Evolutionary conservation across 2,888 invertebrate species (phyloP).

Genomic region (Brenthis hecate): DNA sequence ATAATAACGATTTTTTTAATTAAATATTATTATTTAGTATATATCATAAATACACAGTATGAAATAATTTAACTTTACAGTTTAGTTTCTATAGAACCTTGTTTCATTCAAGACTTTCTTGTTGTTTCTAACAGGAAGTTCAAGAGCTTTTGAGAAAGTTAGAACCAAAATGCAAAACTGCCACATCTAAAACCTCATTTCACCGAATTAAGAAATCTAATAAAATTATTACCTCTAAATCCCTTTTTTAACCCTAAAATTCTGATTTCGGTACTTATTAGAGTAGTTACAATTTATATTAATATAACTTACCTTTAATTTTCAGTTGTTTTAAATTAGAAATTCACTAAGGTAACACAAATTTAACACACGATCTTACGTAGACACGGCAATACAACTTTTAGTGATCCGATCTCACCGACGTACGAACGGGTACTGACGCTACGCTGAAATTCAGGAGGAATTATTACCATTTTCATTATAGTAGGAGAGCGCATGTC

Average conservation of each 20-base stretch:
- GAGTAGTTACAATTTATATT: background rate
- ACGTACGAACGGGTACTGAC: conserved; percentile 32
- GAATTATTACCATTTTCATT: conserved; percentile 22
- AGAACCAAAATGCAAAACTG: conserved; percentile 8
- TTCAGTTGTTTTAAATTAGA: conserved; percentile 1
- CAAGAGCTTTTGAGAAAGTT: conserved; percentile 15
- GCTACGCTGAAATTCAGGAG: conserved; percentile 34
- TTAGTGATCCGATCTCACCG: conserved; percentile 10
- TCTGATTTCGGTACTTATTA: background rate
- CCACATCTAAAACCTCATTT: background rate
- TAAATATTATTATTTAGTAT: no score
- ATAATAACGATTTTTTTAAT: no score
- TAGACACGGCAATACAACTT: background rate
- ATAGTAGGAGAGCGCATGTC: conserved; percentile 36
- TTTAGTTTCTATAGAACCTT: background rate
- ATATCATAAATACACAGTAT: no score
- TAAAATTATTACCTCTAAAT: background rate
- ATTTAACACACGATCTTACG: conserved; percentile 23
- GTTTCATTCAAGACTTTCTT: conserved; percentile 1
- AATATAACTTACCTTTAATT: background rate
- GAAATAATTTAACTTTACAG: background rate
- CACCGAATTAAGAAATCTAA: conserved; percentile 3
- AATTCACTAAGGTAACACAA: conserved; percentile 7
- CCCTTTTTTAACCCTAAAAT: background rate
- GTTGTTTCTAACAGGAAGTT: background rate